These are phyloP conservation scores for Desmodus rotundus DNA, from an alignment of 2,113 vertebrate genomes.

Conservation along the genomic window DNA sequence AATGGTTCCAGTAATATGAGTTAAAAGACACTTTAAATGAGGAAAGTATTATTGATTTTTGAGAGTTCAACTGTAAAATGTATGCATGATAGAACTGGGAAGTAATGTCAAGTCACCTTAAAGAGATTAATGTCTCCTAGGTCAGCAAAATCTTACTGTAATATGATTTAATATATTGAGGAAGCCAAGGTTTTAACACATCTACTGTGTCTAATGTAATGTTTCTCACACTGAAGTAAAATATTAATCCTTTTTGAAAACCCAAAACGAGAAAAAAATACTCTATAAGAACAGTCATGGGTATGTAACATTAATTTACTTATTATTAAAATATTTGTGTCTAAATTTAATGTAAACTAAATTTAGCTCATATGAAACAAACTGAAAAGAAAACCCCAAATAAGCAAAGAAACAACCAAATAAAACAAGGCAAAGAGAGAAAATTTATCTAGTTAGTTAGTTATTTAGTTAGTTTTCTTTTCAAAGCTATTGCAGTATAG, in stretches of 20 bases:
- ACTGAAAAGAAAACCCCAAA: too few relatives aligned
- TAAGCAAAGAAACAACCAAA: background rate
- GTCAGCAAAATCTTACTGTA: background rate
- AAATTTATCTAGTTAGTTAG: background rate
- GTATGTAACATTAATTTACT: background rate
- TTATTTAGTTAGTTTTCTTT: background rate
- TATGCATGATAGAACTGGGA: background rate
- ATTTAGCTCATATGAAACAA: background rate
- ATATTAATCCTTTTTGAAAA: background rate
- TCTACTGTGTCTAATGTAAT: background rate
- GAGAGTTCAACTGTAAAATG: background rate
- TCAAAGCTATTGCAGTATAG: background rate
- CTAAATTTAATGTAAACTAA: background rate
- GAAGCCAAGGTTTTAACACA: background rate
- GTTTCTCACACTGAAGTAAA: background rate
- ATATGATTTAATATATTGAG: background rate
- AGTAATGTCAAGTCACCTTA: background rate
- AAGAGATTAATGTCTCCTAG: background rate
- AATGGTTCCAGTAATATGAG: background rate
- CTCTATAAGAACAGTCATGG: background rate
- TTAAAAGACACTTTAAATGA: background rate
- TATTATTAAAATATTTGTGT: background rate
- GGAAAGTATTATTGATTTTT: conserved; percentile 26
- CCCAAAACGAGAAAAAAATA: background rate
- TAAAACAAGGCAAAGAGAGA: background rate